Evolutionary conservation across 2,113 vertebrate genomes (phyloP).

Genomic region (Xenopus tropicalis): UCB_Xtro_10.0 CM004449.2:129445001-129445500

Average conservation of each 20-base stretch:
- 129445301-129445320: conserved; percentile 86
- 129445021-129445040: conserved; percentile 82
- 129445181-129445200: not conserved
- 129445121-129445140: not conserved
- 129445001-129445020: conserved; percentile 83
- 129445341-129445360: conserved; percentile 80
- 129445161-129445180: too few species aligned
- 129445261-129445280: conserved; percentile 84
- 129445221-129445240: not conserved
- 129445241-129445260: conserved; percentile 58
- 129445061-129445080: not conserved
- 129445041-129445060: conserved; percentile 84
- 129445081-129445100: too few species aligned
- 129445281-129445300: conserved; percentile 83
- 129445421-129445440: too few species aligned
- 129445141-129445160: not conserved
- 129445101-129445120: too few species aligned
- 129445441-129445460: too few species aligned
- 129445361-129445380: conserved; percentile 83
- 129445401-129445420: conserved; percentile 79
- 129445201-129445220: too few species aligned
- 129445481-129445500: too few species aligned
- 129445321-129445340: conserved; percentile 79
- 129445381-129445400: conserved; percentile 84
- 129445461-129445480: too few species aligned